Evolutionary conservation across 2,113 vertebrate genomes (phyloP).

Genomic region (Cynopterus brachyotis): DNA sequence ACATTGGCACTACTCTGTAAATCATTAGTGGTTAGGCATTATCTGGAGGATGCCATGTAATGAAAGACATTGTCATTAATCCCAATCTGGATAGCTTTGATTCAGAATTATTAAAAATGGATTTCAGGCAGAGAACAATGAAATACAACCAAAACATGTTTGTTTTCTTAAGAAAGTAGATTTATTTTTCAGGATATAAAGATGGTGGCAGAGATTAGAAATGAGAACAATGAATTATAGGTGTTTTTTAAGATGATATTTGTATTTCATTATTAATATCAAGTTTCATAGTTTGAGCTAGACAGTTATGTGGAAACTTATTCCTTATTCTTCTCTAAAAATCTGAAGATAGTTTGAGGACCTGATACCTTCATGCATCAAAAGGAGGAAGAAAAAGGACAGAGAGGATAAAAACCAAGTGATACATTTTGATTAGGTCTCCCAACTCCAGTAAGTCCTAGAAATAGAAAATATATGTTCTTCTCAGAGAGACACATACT

Average conservation of each 20-base stretch:
- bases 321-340: neutral
- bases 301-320: neutral
- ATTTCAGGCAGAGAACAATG: neutral
- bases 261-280: slow-evolving; percentile 16
- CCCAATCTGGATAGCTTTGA: neutral
- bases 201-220: neutral
- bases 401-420: neutral
- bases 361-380: neutral
- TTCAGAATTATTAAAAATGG: slow-evolving; percentile 28
- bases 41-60: neutral
- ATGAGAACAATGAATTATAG: slow-evolving; percentile 9
- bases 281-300: slow-evolving; percentile 23
- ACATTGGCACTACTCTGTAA: neutral
- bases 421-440: neutral
- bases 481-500: neutral
- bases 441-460: neutral
- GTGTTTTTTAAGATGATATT: slow-evolving; percentile 3
- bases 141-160: neutral
- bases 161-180: neutral
- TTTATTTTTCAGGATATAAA: neutral
- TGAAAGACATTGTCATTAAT: neutral
- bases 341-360: neutral
- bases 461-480: neutral
- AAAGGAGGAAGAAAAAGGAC: neutral
- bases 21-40: neutral